Evolutionary conservation across 2,113 vertebrate species (phyloP).

Genomic region (Rallus limicola): DNA sequence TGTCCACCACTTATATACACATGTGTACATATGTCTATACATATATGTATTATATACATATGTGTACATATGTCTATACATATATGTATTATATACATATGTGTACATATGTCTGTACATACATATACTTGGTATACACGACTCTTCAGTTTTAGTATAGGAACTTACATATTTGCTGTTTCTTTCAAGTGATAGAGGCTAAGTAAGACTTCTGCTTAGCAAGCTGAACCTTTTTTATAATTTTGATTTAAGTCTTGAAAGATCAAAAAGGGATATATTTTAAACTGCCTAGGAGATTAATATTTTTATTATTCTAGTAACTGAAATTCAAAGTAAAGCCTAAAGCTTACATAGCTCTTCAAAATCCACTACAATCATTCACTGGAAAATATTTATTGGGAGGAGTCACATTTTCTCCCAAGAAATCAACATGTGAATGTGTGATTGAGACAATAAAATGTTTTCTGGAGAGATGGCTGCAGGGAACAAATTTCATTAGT

Average conservation of each 20-base stretch:
- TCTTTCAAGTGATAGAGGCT: neutral
- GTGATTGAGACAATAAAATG: neutral
- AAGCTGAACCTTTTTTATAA: neutral
- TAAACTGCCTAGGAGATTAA: neutral
- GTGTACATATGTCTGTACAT: neutral
- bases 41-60: accelerated
- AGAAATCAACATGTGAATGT: neutral
- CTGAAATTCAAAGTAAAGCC: neutral
- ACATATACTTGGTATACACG: neutral
- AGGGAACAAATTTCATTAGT: neutral
- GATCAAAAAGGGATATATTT: neutral
- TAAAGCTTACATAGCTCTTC: neutral
- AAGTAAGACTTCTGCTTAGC: neutral
- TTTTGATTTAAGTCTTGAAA: neutral
- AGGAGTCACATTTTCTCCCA: neutral
- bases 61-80: accelerated
- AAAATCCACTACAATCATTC: neutral
- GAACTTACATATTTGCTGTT: neutral
- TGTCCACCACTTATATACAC: neutral
- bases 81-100: accelerated
- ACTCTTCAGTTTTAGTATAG: neutral
- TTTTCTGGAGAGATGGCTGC: neutral
- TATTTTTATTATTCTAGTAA: neutral
- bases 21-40: accelerated
- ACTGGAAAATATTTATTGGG: neutral